Conservation (phyloP, 2,888 invertebrate species). For the Troides aeacus region DNA sequence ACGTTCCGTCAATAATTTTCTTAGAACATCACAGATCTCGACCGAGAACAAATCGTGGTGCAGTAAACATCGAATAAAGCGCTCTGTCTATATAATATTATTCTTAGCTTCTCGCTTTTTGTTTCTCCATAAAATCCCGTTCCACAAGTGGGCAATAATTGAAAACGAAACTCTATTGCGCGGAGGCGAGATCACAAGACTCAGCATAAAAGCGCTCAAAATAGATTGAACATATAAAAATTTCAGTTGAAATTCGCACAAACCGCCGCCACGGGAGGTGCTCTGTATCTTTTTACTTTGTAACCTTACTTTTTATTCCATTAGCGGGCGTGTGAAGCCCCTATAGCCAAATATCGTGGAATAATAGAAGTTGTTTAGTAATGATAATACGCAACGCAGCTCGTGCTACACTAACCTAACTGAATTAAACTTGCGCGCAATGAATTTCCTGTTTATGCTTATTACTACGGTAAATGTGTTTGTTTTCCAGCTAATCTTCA, state of each 20-base stretch:
- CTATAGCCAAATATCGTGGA: constrained; percentile 77
- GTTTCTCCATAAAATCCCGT: constrained; percentile 73
- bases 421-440: constrained; percentile 67
- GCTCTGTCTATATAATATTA: constrained; percentile 77
- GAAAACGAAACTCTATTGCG: constrained; percentile 78
- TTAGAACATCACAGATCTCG: constrained; percentile 73
- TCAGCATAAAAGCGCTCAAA: constrained; percentile 76
- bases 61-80: constrained; percentile 76
- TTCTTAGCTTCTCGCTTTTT: constrained; percentile 70
- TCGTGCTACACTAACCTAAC: constrained; percentile 62
- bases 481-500: constrained; percentile 48
- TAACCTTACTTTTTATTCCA: constrained; percentile 81
- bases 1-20: constrained; percentile 78
- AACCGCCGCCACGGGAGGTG: constrained; percentile 73
- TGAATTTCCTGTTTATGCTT: constrained; percentile 63
- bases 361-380: constrained; percentile 80
- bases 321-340: constrained; percentile 76
- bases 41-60: constrained; percentile 71
- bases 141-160: constrained; percentile 81
- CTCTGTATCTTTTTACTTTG: constrained; percentile 79
- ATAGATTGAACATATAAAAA: constrained; percentile 80
- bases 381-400: constrained; percentile 74
- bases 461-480: constrained; percentile 54
- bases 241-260: constrained; percentile 78
- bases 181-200: constrained; percentile 72